These are phyloP conservation scores for Carcina quercana DNA, from an alignment of 2,888 invertebrate species.

Conservation along the genomic window DNA sequence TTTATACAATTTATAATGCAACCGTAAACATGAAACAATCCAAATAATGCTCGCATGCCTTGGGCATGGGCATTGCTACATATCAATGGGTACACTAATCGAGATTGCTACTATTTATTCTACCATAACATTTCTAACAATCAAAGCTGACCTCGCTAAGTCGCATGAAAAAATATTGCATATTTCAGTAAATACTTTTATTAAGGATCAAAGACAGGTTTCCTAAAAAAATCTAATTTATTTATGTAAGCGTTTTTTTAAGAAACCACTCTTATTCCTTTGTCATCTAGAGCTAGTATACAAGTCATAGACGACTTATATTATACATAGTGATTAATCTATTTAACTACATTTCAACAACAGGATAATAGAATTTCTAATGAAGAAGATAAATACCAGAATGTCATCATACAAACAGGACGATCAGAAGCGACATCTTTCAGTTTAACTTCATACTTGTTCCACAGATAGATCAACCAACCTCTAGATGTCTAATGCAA, in stretches of 20 bases:
- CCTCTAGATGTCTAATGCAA: too few species aligned
- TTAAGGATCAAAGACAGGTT: too few species aligned
- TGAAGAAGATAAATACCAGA: slow-evolving; percentile 27
- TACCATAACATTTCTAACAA: slow-evolving; percentile 49
- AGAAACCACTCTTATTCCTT: too few species aligned
- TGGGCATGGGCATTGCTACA: slow-evolving; percentile 24
- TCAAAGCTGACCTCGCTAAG: slow-evolving; percentile 51
- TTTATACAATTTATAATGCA: background rate
- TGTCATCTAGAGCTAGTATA: too few species aligned
- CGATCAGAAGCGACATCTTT: too few species aligned
- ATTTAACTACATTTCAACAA: slow-evolving; percentile 28
- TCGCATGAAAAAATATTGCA: slow-evolving; percentile 60
- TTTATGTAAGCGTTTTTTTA: too few species aligned
- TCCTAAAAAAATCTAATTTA: too few species aligned
- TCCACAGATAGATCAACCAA: too few species aligned
- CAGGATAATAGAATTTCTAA: slow-evolving; percentile 25
- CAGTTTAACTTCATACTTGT: too few species aligned
- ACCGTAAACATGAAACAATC: slow-evolving; percentile 20
- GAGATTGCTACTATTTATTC: slow-evolving; percentile 33
- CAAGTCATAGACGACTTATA: slow-evolving; percentile 23
- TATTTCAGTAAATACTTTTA: slow-evolving; percentile 34
- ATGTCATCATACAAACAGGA: too few species aligned
- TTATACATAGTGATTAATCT: slow-evolving; percentile 21
- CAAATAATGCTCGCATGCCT: slow-evolving; percentile 31
- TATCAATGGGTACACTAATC: slow-evolving; percentile 35